Evolutionary conservation across 1,140 invertebrate species (phyloP).

Genomic region (Drosophila dunni): DNA sequence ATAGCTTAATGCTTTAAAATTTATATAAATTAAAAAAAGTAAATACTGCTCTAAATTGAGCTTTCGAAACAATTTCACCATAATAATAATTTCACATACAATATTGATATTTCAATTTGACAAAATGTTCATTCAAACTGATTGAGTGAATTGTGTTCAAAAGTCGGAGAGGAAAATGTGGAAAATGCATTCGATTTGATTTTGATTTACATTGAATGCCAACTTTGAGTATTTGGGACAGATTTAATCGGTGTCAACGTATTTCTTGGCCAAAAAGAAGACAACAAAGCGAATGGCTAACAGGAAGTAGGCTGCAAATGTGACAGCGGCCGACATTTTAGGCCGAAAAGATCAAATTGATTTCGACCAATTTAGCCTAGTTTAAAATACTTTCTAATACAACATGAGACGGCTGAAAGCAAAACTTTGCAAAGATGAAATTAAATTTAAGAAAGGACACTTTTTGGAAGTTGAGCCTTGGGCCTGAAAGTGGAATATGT

Average conservation of each 20-base stretch:
- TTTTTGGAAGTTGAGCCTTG: background rate
- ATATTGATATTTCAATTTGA: conserved; percentile 9
- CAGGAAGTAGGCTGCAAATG: conserved; percentile 1
- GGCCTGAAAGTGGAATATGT: no score
- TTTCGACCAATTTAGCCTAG: conserved; percentile 65
- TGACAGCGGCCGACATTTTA: background rate
- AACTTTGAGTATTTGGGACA: conserved; percentile 26
- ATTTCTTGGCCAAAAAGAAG: conserved; percentile 19
- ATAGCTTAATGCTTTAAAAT: background rate
- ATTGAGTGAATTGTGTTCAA: background rate
- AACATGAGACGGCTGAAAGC: conserved; percentile 36
- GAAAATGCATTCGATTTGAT: conserved; percentile 17
- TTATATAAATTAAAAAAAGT: background rate
- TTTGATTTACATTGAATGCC: conserved; percentile 25
- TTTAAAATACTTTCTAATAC: conserved; percentile 63
- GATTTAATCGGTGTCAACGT: conserved; percentile 48
- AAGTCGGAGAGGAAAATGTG: no score
- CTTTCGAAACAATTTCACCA: conserved; percentile 5
- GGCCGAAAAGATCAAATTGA: conserved; percentile 5
- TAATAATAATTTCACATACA: background rate
- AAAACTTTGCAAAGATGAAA: conserved; percentile 3
- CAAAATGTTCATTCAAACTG: conserved; percentile 10
- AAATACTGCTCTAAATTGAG: background rate
- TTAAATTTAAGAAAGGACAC: conserved; percentile 4
- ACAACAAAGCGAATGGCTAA: conserved; percentile 31